Evolutionary conservation across 1,140 invertebrate genomes (phyloP), one percentile per base, ranked within the genome.

Genomic region (Drosophila yakuba): DNA sequence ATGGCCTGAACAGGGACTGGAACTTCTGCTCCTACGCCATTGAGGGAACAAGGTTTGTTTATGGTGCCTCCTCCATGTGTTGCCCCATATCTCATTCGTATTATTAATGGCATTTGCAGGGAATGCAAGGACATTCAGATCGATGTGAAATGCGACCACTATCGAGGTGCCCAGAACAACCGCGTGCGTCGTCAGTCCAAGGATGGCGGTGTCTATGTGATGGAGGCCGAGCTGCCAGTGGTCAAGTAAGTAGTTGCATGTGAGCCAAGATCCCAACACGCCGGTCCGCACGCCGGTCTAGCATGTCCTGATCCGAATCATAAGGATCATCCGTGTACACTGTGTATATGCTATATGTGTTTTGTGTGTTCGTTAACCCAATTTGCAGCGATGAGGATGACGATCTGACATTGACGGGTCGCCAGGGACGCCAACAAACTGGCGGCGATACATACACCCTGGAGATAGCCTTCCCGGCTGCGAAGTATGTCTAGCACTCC

Each of bases 11-110:
- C 84, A 94, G 97, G 78, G 96, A 98, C 74, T 98, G 97, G 97
- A 97, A 97, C 93, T 97, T 98, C 95, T 98, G 97, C 91, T 97
- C 97, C 0, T 97, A 97, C 80, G 96, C 96, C 75, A 94, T 96
- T n/a, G 96, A 97, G 36, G 92, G 92, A 44, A 92, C 91, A 4
- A 80, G 82, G 81, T 88, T 5, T 3, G 66, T 72, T 72, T 1
- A 1, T n/a, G 23, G 45, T 2, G 17, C 0, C 7, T 17, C 0
- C 12, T 0, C 1, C 12, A 7, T 14, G 6, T 3, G 2, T 1
- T 0, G n/a, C 8, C 1, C 2, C 0, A 4, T 20, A 11, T n/a
- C 10, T 17, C 8, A 51, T 36, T 7, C 8, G 2, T 0, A 0
- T 11, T 20, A 14, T 48, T 8, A 11, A 93, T 93, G 93, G 41